Evolutionary conservation across 2,888 invertebrate genomes (phyloP), one percentile per base, ranked within the genome.

Genomic region (Geotrupes spiniger): DNA sequence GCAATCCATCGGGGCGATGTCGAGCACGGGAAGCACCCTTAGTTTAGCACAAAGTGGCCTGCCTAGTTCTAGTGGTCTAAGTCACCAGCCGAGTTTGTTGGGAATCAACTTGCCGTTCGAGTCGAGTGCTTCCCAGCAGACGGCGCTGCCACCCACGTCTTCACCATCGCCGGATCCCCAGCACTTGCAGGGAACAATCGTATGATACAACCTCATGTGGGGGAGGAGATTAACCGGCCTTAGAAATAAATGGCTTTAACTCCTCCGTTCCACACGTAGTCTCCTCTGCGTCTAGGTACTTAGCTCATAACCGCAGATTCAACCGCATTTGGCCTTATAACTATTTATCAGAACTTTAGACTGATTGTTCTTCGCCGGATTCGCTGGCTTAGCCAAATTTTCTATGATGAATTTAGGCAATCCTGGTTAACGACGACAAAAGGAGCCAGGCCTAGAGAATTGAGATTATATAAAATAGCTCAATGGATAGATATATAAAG

Each of bases 131-230:
- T 74, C 26, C 75, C 79, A 41, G 78, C 80, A 63, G 79, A 80
- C 49, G 65, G 73, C n/a, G 71, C 73, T 36, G 73, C 76, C 16
- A 73, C 76, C 9, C 57, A 76, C 57, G 74, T 75, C 25, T 65
- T 73, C 31, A 70, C 72, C 56, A 74, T 73, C 2, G 14, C 31
- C 45, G 57, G 85, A 85, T 65, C 81, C 87, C 11, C 87, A 87
- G 69, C 87, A 88, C 67, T 76, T 90, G 53, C 91, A 91, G 74
- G 92, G 92, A 60, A 92, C 92, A 69, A 90, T 92, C 75, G 92
- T 92, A 89, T 92, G 90, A 92, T 91, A 91, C 81, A 85, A 90
- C 83, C 86, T 89, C 55, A 89, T 90, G 89, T 89, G 90, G 89
- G 89, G 90, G 82, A 87, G 89, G 75, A 83, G 89, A 78, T 79